These are phyloP conservation scores for Autographa pulchrina DNA, from an alignment of 2,888 invertebrate species.

Conservation along the genomic window DNA sequence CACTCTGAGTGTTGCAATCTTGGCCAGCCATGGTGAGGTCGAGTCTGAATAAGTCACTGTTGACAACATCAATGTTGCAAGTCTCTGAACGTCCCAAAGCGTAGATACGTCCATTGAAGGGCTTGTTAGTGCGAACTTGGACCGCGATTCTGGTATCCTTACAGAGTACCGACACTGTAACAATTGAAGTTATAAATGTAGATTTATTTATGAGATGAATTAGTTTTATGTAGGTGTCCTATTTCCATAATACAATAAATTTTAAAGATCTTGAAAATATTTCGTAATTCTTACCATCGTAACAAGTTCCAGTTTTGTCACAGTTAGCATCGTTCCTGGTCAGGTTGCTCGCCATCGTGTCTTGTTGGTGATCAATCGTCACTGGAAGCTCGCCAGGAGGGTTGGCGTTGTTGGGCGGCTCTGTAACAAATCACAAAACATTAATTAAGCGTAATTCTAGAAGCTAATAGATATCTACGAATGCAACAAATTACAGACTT, in stretches of 20 bases:
- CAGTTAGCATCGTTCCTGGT: conserved; percentile 95
- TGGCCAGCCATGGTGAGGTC: conserved; percentile 98
- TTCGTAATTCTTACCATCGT: conserved; percentile 92
- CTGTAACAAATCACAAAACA: conserved; percentile 78
- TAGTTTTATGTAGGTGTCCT: too few species aligned
- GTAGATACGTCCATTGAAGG: conserved; percentile 98
- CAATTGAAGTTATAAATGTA: background rate
- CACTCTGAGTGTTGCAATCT: conserved; percentile 98
- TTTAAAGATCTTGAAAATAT: background rate
- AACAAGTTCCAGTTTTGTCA: conserved; percentile 98
- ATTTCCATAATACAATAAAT: too few species aligned
- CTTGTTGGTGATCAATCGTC: conserved; percentile 94
- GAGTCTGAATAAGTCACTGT: conserved; percentile 97
- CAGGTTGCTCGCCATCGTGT: conserved; percentile 92
- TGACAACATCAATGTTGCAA: conserved; percentile 97
- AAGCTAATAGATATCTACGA: conserved; percentile 40
- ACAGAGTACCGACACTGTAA: conserved; percentile 96
- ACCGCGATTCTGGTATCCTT: conserved; percentile 98
- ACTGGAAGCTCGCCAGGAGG: conserved; percentile 91
- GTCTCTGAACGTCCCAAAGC: conserved; percentile 98
- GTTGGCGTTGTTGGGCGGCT: conserved; percentile 81
- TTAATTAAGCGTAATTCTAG: conserved; percentile 49
- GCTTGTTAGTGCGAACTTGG: conserved; percentile 97
- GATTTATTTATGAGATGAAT: too few species aligned
- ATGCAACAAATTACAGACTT: conserved; percentile 61